Evolutionary conservation across 2,113 vertebrate genomes (phyloP).

Genomic region (Lynx canadensis): DNA sequence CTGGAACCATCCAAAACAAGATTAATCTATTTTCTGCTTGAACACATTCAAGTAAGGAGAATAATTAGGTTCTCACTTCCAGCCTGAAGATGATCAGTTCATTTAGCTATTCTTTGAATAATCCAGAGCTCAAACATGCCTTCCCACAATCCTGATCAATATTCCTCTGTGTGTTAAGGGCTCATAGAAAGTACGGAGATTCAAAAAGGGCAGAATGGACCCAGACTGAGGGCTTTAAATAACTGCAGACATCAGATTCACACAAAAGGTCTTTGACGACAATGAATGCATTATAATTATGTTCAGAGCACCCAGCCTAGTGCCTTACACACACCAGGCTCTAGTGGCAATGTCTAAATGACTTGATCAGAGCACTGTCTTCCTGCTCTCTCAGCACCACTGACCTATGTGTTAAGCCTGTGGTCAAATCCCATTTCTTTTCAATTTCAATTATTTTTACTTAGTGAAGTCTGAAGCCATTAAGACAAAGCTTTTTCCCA

Average conservation of each 20-base stretch:
- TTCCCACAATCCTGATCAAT: background rate
- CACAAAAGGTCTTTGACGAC: background rate
- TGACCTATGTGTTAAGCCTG: background rate
- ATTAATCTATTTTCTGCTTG: background rate
- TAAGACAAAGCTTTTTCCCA: background rate
- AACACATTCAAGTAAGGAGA: background rate
- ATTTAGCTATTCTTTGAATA: background rate
- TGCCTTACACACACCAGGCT: background rate
- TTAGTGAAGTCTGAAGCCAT: background rate
- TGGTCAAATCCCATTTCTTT: background rate
- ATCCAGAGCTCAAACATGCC: background rate
- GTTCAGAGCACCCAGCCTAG: background rate
- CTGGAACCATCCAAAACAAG: background rate
- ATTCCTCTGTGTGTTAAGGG: background rate
- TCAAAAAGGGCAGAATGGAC: background rate
- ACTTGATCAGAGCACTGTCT: background rate
- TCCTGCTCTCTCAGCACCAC: background rate
- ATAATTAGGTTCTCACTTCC: background rate
- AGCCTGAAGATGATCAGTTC: background rate
- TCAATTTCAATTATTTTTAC: background rate
- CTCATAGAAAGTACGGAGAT: background rate
- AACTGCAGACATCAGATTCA: background rate
- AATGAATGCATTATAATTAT: background rate
- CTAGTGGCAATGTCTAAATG: background rate
- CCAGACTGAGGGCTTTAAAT: background rate